Evolutionary conservation across 1,140 invertebrate genomes (phyloP).

Genomic region (Drosophila micromelanica): DNA sequence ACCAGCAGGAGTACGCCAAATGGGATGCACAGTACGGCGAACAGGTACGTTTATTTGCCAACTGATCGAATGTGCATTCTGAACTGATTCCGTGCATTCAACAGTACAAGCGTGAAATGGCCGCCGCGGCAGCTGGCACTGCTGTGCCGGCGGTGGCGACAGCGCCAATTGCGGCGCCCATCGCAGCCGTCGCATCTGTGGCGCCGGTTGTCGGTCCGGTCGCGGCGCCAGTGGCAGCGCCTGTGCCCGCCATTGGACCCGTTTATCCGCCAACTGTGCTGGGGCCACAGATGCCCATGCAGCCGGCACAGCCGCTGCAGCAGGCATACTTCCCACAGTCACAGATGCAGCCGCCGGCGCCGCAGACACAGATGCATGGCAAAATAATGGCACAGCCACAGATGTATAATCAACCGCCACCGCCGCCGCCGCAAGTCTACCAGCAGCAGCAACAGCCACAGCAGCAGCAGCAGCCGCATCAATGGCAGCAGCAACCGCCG

Average conservation of each 20-base stretch:
- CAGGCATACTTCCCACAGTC: slow-evolving; percentile 50
- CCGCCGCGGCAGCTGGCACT: slow-evolving; percentile 54
- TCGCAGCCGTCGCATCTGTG: slow-evolving; percentile 1
- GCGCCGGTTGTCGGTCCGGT: not conserved
- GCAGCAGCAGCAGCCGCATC: slow-evolving; percentile 20
- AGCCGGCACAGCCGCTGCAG: slow-evolving; percentile 13
- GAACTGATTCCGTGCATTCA: slow-evolving; percentile 25
- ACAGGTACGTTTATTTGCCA: slow-evolving; percentile 86
- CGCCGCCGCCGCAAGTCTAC: slow-evolving; percentile 82
- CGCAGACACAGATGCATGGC: slow-evolving; percentile 16
- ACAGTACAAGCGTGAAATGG: slow-evolving; percentile 84
- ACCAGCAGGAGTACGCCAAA: slow-evolving; percentile 93
- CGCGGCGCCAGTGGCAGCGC: slow-evolving; percentile 26
- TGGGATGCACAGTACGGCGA: slow-evolving; percentile 93
- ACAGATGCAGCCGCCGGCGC: slow-evolving; percentile 39
- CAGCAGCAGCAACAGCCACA: slow-evolving; percentile 37
- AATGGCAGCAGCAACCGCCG: slow-evolving; percentile 25
- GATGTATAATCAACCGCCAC: slow-evolving; percentile 84
- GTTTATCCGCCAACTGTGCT: slow-evolving; percentile 42
- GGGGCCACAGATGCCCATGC: slow-evolving; percentile 23
- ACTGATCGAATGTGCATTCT: not conserved
- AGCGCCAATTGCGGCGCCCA: not conserved
- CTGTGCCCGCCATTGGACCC: slow-evolving; percentile 19
- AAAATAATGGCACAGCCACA: slow-evolving; percentile 78
- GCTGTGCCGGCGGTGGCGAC: slow-evolving; percentile 24